Base-by-base conservation (phyloP, 2,797 vertebrate species). In the Crenichthys baileyi region DNA sequence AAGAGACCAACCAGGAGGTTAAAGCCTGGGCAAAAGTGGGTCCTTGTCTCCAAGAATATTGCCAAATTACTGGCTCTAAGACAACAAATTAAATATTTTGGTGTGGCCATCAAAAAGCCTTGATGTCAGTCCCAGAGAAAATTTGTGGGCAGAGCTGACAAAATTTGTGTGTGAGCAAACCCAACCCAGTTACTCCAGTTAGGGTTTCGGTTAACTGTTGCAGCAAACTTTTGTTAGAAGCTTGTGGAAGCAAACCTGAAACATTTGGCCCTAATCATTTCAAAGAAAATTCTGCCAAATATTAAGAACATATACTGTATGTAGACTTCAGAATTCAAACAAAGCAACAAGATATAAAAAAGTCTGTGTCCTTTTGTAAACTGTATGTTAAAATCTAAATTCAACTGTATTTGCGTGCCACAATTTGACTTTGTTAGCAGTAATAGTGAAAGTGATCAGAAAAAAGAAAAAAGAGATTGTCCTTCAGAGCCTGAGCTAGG, bases 401-500 rank as follows among this genome's bases (percentile, higher is more conserved):
- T 53, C 16, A 53, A 53, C 4, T 20, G 16, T 5, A 53, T 53
- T 18, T 53, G 51, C 5, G 20, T 53, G 51, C 5, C 20, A 20
- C 51, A 53, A 18, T 53, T 53, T 53, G 41, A 46, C 67, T 48
- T 24, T 48, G 5, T 48, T 48, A 8, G 24, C 41, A 48, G 26
- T 31, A 22, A 36, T 29, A 63, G 29, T 24, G 61, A 50, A 50
- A 63, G 20, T 7, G 44, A 11, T 48, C 61, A 48, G 31, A 48
- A 24, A 39, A 18, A 60, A 41, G 29, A 29, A 22, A 29, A 29
- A 74, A 48, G 18, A 36, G 26, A 53, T 76, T 91, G 86, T 77
- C 82, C 85, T 86, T 86, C 84, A 78, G 71, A 82, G 82, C 51
- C 75, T 22, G 13, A 67, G 81, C 78, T 78, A 70, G 22, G 79